Percentiles rank a stretch among this genome's conserved stretches.
Conservation (phyloP, 2,888 invertebrate genomes). For the Aquatica leii region DNA sequence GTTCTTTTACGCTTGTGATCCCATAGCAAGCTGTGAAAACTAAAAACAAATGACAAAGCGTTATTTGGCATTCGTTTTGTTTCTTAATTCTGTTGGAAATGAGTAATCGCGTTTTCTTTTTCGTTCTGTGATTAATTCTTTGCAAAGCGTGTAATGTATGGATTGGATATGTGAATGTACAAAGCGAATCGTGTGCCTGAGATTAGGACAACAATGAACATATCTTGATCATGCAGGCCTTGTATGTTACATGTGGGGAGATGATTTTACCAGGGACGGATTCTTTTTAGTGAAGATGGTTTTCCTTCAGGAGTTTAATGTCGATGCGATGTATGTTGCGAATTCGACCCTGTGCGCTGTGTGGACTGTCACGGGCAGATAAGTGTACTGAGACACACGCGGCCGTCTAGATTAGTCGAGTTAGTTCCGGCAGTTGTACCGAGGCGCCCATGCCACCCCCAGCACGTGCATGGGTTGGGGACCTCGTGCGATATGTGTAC, state of each 20-base stretch:
- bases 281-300: too few species aligned
- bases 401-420: conserved; percentile 46
- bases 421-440: conserved; percentile 44
- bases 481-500: conserved; percentile 22
- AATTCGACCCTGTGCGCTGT: conserved; percentile 34
- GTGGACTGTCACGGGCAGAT: conserved; percentile 47
- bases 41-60: too few species aligned
- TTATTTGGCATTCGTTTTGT: too few species aligned
- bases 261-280: conserved; percentile 32
- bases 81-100: too few species aligned
- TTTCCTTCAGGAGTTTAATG: not conserved
- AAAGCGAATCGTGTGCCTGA: conserved; percentile 51
- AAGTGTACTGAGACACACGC: conserved; percentile 44
- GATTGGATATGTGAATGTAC: conserved; percentile 28
- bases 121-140: conserved; percentile 18
- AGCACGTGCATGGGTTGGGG: conserved; percentile 20
- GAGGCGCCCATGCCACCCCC: conserved; percentile 33
- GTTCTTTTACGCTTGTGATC: not conserved
- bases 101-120: conserved; percentile 6
- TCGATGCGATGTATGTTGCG: not conserved
- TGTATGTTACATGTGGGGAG: conserved; percentile 46
- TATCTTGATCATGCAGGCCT: conserved; percentile 52
- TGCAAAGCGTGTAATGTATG: conserved; percentile 36
- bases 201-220: conserved; percentile 56
- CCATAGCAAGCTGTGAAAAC: too few species aligned